These are phyloP conservation scores for Alloplasta piceator DNA, from an alignment of 2,888 invertebrate genomes.

Conservation along the genomic window DNA sequence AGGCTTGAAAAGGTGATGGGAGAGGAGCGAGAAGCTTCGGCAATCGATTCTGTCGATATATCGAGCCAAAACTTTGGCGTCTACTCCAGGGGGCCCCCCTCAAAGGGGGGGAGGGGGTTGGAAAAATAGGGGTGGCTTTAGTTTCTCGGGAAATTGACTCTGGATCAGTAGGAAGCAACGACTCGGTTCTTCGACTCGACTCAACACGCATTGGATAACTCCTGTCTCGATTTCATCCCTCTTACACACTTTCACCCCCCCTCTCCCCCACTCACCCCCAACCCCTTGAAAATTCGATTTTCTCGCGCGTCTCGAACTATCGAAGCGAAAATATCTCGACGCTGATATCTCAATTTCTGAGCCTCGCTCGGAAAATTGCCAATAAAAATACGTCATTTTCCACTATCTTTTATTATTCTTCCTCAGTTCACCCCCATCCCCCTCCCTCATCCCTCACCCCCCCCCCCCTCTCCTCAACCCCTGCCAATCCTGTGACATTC, in stretches of 20 bases:
- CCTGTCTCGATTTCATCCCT: conserved; percentile 43
- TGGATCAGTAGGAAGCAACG: conserved; percentile 64
- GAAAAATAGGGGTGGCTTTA: conserved; percentile 67
- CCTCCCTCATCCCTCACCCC: no score
- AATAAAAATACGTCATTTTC: conserved; percentile 66
- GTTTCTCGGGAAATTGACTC: conserved; percentile 71
- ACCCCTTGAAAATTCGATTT: conserved; percentile 71
- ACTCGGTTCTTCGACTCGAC: conserved; percentile 65
- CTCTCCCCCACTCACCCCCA: conserved; percentile 7
- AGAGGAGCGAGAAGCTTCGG: conserved; percentile 37
- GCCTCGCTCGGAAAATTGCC: conserved; percentile 59
- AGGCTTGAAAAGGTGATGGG: conserved; percentile 49
- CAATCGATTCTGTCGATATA: conserved; percentile 72
- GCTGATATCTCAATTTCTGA: conserved; percentile 63
- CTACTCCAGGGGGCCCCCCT: conserved; percentile 61
- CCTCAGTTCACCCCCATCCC: conserved; percentile 8
- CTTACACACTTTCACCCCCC: not conserved
- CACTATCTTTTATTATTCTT: conserved; percentile 58
- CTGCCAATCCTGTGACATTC: conserved; percentile 12
- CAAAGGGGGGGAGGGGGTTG: conserved; percentile 38
- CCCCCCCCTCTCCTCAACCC: not conserved
- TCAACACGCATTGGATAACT: conserved; percentile 65
- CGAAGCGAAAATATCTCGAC: conserved; percentile 64
- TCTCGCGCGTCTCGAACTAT: conserved; percentile 67
- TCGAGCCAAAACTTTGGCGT: conserved; percentile 72